Conservation (phyloP, 2,888 invertebrate genomes). For the Petrolisthes manimaculis region DNA sequence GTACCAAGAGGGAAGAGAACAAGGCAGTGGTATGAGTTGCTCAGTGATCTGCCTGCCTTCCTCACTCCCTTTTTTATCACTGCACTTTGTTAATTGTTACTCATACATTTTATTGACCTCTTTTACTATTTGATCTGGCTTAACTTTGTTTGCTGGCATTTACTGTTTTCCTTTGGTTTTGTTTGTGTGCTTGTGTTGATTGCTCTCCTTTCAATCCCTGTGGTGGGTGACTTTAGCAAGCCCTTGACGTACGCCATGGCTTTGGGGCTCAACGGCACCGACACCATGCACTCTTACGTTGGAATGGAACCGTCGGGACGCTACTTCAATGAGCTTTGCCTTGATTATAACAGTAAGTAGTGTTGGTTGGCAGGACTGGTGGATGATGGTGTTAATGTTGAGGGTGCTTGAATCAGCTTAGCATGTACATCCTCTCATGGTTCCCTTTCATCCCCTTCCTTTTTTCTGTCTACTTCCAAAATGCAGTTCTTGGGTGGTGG, state of each 20-base stretch:
- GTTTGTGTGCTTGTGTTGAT: conserved; percentile 9
- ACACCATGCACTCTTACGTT: conserved; percentile 78
- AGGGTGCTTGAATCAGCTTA: conserved; percentile 15
- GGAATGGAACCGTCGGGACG: conserved; percentile 98
- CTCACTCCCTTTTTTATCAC: not conserved
- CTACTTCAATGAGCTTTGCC: conserved; percentile 94
- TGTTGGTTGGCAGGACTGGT: not conserved
- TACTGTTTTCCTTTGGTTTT: conserved; percentile 5
- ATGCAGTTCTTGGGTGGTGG: too few species aligned
- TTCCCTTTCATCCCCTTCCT: too few species aligned
- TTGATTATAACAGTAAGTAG: conserved; percentile 94
- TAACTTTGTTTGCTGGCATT: not conserved
- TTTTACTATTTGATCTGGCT: not conserved
- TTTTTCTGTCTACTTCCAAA: too few species aligned
- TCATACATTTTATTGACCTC: not conserved
- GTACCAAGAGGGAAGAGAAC: too few species aligned
- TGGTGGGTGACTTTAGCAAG: conserved; percentile 53
- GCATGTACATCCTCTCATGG: not conserved
- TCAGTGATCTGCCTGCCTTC: not conserved
- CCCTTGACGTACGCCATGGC: conserved; percentile 65
- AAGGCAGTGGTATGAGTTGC: not conserved
- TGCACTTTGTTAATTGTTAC: conserved; percentile 1
- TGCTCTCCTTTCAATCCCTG: conserved; percentile 18
- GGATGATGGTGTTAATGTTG: not conserved
- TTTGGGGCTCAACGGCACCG: conserved; percentile 51